Percentiles rank a stretch among this genome's conserved stretches.
Evolutionary conservation across 2,113 vertebrate species (phyloP).

Genomic region (Chitala chitala): DNA sequence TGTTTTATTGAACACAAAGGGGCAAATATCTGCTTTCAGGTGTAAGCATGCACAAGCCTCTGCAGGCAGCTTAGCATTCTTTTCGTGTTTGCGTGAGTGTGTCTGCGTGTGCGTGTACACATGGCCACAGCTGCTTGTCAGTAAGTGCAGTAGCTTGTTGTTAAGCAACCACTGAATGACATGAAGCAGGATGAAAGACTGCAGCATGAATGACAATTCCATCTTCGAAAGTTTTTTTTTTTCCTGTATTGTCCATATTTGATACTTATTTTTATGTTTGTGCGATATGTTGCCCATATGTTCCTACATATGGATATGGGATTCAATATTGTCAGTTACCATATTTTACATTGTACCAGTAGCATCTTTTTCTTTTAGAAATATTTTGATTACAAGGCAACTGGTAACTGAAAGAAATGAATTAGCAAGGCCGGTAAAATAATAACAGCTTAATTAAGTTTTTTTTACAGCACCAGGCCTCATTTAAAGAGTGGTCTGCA

Average conservation of each 20-base stretch:
- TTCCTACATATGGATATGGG: not conserved
- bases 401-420: no score
- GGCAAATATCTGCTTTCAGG: no score
- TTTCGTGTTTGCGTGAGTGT: not conserved
- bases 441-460: not conserved
- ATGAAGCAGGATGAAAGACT: constrained; percentile 7
- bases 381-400: not conserved
- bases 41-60: not conserved
- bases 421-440: no score
- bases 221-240: not conserved
- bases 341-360: not conserved
- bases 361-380: no score
- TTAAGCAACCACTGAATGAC: constrained; percentile 12
- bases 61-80: no score
- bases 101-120: constrained; percentile 16
- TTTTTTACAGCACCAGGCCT: not conserved
- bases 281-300: not conserved
- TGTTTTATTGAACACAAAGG: no score
- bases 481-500: not conserved
- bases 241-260: constrained; percentile 4
- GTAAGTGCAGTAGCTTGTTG: not conserved
- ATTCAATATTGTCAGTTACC: constrained; percentile 19
- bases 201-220: constrained; percentile 17
- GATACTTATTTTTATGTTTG: constrained; percentile 5
- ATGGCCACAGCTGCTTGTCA: constrained; percentile 3